Evolutionary conservation across 2,797 vertebrate genomes (phyloP).

Genomic region (Sarcoramphus papa): DNA sequence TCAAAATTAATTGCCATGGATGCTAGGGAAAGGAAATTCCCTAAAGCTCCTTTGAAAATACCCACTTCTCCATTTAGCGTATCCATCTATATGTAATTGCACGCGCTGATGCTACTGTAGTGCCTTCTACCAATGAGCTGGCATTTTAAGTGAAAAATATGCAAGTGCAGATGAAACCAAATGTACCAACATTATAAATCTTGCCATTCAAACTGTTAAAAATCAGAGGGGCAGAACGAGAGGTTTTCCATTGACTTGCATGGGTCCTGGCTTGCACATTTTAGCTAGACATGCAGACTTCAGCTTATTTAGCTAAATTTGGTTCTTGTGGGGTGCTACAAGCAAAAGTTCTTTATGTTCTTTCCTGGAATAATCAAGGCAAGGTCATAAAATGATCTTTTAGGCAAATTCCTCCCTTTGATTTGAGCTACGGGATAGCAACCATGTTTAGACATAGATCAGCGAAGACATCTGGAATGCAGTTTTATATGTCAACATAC

Average conservation of each 20-base stretch:
- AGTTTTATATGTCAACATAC: background rate
- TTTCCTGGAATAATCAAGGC: background rate
- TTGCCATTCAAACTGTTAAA: background rate
- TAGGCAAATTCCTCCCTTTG: slow-evolving; percentile 1
- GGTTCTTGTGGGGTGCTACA: background rate
- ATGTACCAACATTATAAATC: background rate
- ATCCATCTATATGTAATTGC: background rate
- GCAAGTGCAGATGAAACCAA: background rate
- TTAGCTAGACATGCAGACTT: background rate
- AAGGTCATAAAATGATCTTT: background rate
- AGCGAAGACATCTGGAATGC: background rate
- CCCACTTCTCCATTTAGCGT: background rate
- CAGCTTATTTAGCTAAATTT: background rate
- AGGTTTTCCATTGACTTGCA: background rate
- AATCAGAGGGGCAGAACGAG: background rate
- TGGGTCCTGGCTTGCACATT: background rate
- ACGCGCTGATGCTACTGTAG: background rate
- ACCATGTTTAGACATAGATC: background rate
- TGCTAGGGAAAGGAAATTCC: background rate
- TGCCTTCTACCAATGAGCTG: background rate
- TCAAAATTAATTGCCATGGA: background rate
- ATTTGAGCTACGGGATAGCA: background rate
- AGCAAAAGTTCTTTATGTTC: background rate
- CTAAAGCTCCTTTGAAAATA: background rate
- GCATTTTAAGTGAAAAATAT: background rate